Conservation (phyloP, 2,888 invertebrate species). For the Chironomus tentans region DNA sequence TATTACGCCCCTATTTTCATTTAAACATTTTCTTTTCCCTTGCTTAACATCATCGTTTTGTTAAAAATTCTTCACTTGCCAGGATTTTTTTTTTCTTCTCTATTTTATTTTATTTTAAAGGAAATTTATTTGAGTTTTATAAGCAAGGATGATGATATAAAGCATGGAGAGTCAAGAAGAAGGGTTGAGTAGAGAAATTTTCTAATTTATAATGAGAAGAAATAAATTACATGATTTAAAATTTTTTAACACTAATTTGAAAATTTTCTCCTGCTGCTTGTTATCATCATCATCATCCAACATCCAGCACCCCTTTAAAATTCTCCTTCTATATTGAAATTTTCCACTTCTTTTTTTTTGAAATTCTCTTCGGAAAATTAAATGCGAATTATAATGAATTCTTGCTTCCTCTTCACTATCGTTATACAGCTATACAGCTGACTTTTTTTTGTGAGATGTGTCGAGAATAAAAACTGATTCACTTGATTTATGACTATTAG, state of each 20-base stretch:
- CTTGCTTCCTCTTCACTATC: neutral
- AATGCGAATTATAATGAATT: conserved; percentile 21
- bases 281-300: neutral
- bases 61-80: no score
- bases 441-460: neutral
- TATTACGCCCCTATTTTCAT: conserved; percentile 21
- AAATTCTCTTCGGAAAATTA: neutral
- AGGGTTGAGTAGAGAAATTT: neutral
- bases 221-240: conserved; percentile 27
- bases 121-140: neutral
- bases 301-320: neutral
- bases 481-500: conserved; percentile 32
- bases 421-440: no score
- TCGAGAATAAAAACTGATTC: conserved; percentile 31
- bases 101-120: neutral
- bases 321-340: neutral
- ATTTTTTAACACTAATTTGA: conserved; percentile 26
- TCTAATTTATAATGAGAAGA: conserved; percentile 19
- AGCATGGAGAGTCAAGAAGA: no score
- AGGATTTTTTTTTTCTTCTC: no score
- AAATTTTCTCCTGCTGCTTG: neutral
- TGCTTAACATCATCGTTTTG: neutral
- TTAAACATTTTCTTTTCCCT: neutral
- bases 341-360: neutral
- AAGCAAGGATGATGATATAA: neutral